A percentile compares a stretch with the other conserved stretches of the same genome.
Conservation (phyloP, 2,888 invertebrate genomes). For the Ecliptopera silaceata region DNA sequence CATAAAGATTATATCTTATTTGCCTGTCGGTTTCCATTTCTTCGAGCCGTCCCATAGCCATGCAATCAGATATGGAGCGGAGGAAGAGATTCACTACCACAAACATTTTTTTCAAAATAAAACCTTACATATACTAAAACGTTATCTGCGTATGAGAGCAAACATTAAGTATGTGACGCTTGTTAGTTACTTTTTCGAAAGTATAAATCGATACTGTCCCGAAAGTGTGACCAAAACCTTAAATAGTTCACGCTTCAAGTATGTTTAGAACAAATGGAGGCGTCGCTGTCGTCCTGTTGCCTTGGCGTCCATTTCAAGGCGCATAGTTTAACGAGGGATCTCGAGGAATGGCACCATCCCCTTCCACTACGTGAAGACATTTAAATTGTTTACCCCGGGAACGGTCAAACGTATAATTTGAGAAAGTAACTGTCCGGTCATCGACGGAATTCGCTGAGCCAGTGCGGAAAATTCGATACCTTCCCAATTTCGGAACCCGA, state of each 20-base stretch:
- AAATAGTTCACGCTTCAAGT: slow-evolving; percentile 34
- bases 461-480: slow-evolving; percentile 41
- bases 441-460: slow-evolving; percentile 56
- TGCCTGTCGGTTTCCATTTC: too few relatives aligned
- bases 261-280: slow-evolving; percentile 32
- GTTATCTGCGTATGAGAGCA: neutral
- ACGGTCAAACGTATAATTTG: slow-evolving; percentile 54
- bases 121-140: too few relatives aligned
- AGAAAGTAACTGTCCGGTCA: slow-evolving; percentile 57
- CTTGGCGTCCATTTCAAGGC: slow-evolving; percentile 49
- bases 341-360: slow-evolving; percentile 53
- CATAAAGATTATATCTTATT: too few relatives aligned
- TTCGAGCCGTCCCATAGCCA: too few relatives aligned
- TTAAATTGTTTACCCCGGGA: slow-evolving; percentile 64
- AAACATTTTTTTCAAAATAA: too few relatives aligned
- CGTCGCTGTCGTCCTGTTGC: slow-evolving; percentile 37
- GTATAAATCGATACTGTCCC: slow-evolving; percentile 15
- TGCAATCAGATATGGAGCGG: too few relatives aligned
- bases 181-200: neutral
- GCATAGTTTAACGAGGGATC: slow-evolving; percentile 64
- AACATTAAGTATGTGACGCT: neutral
- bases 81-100: too few relatives aligned
- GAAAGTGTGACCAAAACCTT: slow-evolving; percentile 21
- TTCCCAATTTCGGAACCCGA: slow-evolving; percentile 33
- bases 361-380: slow-evolving; percentile 61